Evolutionary conservation across 92 coral and sea anemone genomes (phyloP), one percentile per base, ranked within the genome.

Genomic region (Bergia puertoricense): DNA sequence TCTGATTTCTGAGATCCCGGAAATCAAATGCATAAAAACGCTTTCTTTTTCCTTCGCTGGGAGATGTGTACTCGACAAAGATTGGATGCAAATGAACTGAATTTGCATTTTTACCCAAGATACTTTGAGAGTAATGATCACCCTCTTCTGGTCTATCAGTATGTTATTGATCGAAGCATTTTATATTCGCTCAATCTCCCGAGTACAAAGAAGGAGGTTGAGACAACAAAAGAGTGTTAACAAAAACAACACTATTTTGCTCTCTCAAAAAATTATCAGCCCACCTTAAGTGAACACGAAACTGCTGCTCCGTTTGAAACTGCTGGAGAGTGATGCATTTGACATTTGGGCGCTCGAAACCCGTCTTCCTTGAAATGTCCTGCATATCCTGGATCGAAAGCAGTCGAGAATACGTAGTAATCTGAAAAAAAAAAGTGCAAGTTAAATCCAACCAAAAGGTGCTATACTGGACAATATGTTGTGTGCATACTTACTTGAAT

Each of bases 401-500:
- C 59, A 96, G 90, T 36, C 98, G 90, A 0, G 98, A 94, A 81
- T 96, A 95, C 5, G 98, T 96, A 14, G 98, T 94, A n/a, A 96
- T 88, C 95, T 93, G 51, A 76, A 80, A 80, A 14, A 48, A 54
- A 36, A 42, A 10, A 6, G 20, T 65, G 69, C 39, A 66, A 51
- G 1, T 78, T 4, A 56, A 18, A 51, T 79, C n/a, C 50, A n/a
- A 39, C 40, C n/a, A 36, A 22, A 50, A 14, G 14, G 77, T 73
- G 15, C 18, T 30, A 18, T 2, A 73, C 20, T 37, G 77, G 69
- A 3, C 69, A 62, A 18, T 73, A 73, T 11, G 37, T 37, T 37
- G 37, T 36, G 42, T 37, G 5, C 44, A 36, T 62, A 0, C 16
- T 73, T 0, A 73, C 37, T 14, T 23, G 18, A 54, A 54, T 11